These are phyloP conservation scores for Pagrus major DNA, from an alignment of 2,113 vertebrate genomes.

Conservation along the genomic window DNA sequence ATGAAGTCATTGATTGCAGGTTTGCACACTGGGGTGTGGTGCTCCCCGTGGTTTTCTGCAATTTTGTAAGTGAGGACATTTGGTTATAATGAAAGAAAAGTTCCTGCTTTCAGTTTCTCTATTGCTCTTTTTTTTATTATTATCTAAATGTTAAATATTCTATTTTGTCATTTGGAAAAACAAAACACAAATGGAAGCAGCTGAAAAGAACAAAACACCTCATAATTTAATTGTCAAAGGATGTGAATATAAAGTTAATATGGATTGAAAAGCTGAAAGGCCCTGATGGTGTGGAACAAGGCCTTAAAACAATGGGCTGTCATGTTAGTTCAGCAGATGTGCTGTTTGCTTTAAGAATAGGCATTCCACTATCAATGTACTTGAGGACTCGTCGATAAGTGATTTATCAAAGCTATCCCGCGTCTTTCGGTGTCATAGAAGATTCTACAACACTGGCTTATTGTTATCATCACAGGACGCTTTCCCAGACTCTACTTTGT, in stretches of 20 bases:
- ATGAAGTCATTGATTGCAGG: neutral
- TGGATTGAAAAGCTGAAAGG: neutral
- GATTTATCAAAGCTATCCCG: constrained; percentile 53
- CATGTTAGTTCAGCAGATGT: constrained; percentile 13
- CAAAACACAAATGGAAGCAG: neutral
- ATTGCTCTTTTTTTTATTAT: too few relatives aligned
- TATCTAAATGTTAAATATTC: too few relatives aligned
- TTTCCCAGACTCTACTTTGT: constrained; percentile 53
- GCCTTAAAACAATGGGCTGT: constrained; percentile 18
- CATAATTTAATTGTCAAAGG: neutral
- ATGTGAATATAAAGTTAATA: neutral
- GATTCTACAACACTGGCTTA: constrained; percentile 9
- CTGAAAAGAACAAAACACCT: neutral
- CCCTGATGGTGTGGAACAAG: neutral
- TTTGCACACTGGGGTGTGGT: neutral
- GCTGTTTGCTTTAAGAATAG: constrained; percentile 28
- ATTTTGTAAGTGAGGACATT: neutral
- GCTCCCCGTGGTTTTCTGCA: neutral
- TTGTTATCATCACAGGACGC: constrained; percentile 55
- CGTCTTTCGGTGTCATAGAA: constrained; percentile 32
- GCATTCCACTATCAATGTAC: constrained; percentile 51
- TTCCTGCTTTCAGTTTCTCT: neutral
- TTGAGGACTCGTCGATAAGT: constrained; percentile 49
- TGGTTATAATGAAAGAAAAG: neutral
- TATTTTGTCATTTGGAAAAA: too few relatives aligned